Percentiles rank a stretch among this genome's conserved stretches.
These are phyloP conservation scores for Lepus timidus DNA, from an alignment of 2,113 vertebrate species.

Conservation along the genomic window DNA sequence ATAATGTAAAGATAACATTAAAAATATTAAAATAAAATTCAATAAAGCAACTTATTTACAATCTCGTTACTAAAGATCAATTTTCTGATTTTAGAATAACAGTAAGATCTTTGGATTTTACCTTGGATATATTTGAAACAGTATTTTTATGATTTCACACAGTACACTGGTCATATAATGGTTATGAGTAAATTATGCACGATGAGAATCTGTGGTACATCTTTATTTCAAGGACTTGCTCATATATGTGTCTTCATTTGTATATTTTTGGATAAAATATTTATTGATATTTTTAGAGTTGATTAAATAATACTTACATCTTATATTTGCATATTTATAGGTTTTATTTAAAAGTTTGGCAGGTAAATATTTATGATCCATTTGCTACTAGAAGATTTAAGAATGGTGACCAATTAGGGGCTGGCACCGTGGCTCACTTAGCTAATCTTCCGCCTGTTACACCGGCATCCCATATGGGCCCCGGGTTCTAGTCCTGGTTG, in stretches of 20 bases:
- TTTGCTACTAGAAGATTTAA: conserved; percentile 2
- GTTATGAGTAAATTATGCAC: not conserved
- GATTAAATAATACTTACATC: not conserved
- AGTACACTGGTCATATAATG: not conserved
- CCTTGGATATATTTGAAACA: not conserved
- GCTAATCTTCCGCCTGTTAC: no score
- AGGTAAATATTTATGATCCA: not conserved
- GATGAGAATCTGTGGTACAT: not conserved
- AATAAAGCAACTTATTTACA: not conserved
- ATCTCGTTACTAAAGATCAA: conserved; percentile 10
- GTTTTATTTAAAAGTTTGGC: not conserved
- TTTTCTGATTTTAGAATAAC: conserved; percentile 10
- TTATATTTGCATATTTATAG: not conserved
- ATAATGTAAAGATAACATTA: not conserved
- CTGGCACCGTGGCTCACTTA: no score
- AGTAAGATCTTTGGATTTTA: not conserved
- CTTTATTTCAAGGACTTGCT: not conserved
- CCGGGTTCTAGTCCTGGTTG: no score
- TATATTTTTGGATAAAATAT: not conserved
- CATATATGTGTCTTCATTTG: not conserved
- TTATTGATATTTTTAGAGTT: not conserved
- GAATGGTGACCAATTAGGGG: not conserved
- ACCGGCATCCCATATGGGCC: no score
- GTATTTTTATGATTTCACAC: not conserved
- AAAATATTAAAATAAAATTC: conserved; percentile 2